Base-by-base conservation (phyloP, 2,113 vertebrate genomes). In the Phylloscopus trochiloides region DNA sequence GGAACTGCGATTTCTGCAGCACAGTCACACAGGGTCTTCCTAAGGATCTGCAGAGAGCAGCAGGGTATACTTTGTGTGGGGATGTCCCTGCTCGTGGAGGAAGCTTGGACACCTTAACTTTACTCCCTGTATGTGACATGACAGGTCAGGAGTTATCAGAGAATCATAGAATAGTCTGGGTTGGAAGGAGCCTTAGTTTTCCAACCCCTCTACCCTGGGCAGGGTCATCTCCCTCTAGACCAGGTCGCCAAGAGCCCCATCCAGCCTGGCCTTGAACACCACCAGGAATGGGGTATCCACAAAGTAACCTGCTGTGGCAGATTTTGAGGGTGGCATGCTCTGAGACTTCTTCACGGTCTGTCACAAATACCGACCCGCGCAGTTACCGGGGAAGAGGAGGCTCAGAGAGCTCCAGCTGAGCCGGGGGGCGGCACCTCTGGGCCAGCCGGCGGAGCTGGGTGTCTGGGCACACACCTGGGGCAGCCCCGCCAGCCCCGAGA, bases 301-400 rank as follows among this genome's bases (percentile, higher is more conserved):
- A 34, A 0, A 8, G 5, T 21, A 12, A 7, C 9, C 4, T 9
- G 11, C 4, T 52, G 38, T 0, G 32, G 43, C 40, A 54, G 25
- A 40, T 65, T 25, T 34, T 0, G 12, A 45, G 21, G 9, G 2
- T 7, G 71, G 28, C 52, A 40, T 12, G 38, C 54, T 29, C 62
- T 4, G 47, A 38, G 17, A 21, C 29, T 38, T 28, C 28, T n/a
- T 55, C 34, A 3, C 3, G 10, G 6, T 7, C 70, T 40, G 10
- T 24, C 54, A 42, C 6, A 38, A 51, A 9, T 1, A 42, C 1
- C 7, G 25, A 47, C 34, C 17, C 9, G 2, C 29, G 3, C 18
- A 3, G 13, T 2, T 0, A 18, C 1, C 4, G 22, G 15, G 31
- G 12, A 20, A 8, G 9, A 22, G 74, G 29, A 38, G 26, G 34